phyloP scores from a whole-genome alignment of 2,888 invertebrate genomes.

The Perizoma flavofasciatum region DNA sequence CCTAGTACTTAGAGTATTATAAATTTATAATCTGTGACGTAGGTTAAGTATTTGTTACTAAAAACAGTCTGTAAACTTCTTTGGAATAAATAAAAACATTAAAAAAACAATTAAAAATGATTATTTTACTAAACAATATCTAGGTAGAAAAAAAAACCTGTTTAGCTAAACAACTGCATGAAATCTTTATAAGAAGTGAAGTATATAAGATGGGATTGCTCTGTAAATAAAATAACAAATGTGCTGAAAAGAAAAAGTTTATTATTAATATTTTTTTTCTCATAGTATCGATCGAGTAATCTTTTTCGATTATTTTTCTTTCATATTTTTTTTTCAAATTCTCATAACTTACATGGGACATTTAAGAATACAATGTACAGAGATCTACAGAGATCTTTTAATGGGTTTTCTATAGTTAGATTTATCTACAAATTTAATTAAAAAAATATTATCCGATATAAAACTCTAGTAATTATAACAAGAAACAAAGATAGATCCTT shows the following conservation, averaged over 20 bases:
- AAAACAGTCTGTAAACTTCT: no score
- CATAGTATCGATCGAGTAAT: slow-evolving; percentile 40
- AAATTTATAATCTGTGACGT: no score
- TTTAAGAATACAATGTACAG: slow-evolving; percentile 24
- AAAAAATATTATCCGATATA: slow-evolving; percentile 42
- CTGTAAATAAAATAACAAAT: slow-evolving; percentile 54
- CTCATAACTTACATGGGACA: slow-evolving; percentile 30
- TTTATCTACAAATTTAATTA: slow-evolving; percentile 17
- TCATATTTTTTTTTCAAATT: slow-evolving; percentile 38
- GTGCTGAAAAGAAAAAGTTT: slow-evolving; percentile 68
- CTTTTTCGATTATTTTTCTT: slow-evolving; percentile 50
- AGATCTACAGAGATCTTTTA: slow-evolving; percentile 12
- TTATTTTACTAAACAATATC: no score
- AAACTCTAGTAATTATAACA: slow-evolving; percentile 47
- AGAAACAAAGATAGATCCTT: slow-evolving; percentile 58
- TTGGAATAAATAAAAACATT: no score
- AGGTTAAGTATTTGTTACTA: no score
- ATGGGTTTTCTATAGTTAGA: slow-evolving; percentile 8
- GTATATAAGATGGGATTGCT: neutral
- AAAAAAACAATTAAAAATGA: no score
- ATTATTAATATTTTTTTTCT: slow-evolving; percentile 53
- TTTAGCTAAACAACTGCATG: no score
- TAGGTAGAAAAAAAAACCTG: no score
- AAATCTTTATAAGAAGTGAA: no score
- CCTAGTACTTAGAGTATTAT: no score